These are phyloP conservation scores for Salminus brasiliensis DNA, from an alignment of 2,113 vertebrate species.

Conservation along the genomic window DNA sequence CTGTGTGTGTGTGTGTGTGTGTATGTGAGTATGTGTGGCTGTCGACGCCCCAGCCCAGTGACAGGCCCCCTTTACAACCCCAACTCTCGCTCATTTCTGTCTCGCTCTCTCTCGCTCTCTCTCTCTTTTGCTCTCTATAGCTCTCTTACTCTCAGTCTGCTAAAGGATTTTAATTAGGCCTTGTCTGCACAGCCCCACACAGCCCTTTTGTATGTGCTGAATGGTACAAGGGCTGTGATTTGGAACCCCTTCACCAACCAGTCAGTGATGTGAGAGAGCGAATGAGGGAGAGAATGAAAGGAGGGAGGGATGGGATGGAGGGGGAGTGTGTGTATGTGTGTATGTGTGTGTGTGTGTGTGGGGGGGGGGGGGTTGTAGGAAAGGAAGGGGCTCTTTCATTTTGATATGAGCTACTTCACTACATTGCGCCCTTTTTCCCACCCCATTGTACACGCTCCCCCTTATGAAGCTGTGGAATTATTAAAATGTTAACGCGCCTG, in stretches of 20 bases:
- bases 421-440: conserved; percentile 77
- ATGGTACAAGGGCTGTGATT: conserved; percentile 81
- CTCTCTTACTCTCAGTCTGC: conserved; percentile 71
- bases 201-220: conserved; percentile 78
- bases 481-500: conserved; percentile 95
- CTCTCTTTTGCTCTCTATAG: conserved; percentile 67
- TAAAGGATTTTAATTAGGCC: conserved; percentile 90
- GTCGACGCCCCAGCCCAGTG: conserved; percentile 64
- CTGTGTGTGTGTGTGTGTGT: conserved; percentile 49
- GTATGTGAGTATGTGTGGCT: conserved; percentile 52
- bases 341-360: too few relatives aligned
- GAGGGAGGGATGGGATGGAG: conserved; percentile 32
- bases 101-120: conserved; percentile 67
- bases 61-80: conserved; percentile 72
- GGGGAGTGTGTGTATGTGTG: too few relatives aligned
- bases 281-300: conserved; percentile 34
- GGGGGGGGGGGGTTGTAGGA: conserved; percentile 44
- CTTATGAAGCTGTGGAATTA: conserved; percentile 88
- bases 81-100: conserved; percentile 68
- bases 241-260: conserved; percentile 68
- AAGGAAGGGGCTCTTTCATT: conserved; percentile 71
- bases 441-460: conserved; percentile 71
- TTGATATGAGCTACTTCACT: conserved; percentile 82
- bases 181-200: conserved; percentile 78
- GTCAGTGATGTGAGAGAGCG: conserved; percentile 66